phyloP scores from a whole-genome alignment of 2,888 invertebrate species.

The Julus scanicus region DNA sequence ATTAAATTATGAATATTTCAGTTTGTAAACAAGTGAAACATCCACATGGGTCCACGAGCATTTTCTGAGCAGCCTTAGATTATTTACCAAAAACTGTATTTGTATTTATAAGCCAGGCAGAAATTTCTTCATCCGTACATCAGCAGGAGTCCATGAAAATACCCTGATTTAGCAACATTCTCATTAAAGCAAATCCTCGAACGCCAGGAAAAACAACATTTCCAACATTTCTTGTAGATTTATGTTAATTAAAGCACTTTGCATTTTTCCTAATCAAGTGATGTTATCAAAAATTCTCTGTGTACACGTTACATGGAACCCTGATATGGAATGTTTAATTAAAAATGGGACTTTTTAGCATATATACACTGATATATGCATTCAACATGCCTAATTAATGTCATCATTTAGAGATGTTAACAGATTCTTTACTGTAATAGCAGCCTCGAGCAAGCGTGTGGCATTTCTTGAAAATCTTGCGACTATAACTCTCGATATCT shows the following conservation, averaged over 20 bases:
- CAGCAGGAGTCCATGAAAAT: neutral
- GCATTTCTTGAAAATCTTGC: neutral
- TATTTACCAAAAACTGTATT: too few relatives aligned
- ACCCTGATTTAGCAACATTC: neutral
- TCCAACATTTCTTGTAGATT: slow-evolving; percentile 13
- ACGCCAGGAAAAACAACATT: neutral
- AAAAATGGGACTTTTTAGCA: neutral
- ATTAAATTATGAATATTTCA: too few relatives aligned
- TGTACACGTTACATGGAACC: neutral
- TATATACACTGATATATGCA: neutral
- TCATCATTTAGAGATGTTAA: neutral
- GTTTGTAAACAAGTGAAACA: too few relatives aligned
- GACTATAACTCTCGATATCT: neutral
- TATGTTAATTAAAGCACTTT: neutral
- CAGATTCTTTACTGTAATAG: neutral
- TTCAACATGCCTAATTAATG: slow-evolving; percentile 1
- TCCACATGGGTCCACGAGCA: too few relatives aligned
- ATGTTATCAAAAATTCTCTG: neutral
- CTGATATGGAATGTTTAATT: neutral
- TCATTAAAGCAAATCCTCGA: neutral
- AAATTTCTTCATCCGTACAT: neutral
- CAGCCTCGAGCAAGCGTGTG: neutral
- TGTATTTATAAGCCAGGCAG: neutral
- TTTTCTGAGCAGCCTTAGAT: too few relatives aligned
- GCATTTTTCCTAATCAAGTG: neutral